phyloP scores from a whole-genome alignment of 1,140 invertebrate genomes.

The Metopolophium dirhodum region DNA sequence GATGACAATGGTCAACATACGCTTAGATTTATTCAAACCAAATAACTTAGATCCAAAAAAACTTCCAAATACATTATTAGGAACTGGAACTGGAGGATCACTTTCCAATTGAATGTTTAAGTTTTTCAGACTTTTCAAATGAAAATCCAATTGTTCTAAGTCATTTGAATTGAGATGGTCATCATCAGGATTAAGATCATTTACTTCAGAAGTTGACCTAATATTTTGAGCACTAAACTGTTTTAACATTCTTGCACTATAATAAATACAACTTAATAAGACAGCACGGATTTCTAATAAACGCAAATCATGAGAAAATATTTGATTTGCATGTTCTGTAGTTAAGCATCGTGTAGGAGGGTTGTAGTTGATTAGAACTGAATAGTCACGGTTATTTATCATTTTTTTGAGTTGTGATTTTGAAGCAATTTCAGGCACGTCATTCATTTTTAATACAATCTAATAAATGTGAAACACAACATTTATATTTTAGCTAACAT shows the following conservation, averaged over 20 bases:
- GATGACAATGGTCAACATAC: neutral
- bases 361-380: slow-evolving; percentile 39
- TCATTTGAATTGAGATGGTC: neutral
- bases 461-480: neutral
- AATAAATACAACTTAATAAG: slow-evolving; percentile 46
- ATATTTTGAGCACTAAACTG: neutral
- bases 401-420: slow-evolving; percentile 43
- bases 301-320: slow-evolving; percentile 30
- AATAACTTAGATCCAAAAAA: slow-evolving; percentile 50
- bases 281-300: slow-evolving; percentile 36
- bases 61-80: slow-evolving; percentile 51
- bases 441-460: slow-evolving; percentile 51
- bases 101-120: neutral
- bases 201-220: neutral
- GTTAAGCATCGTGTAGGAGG: slow-evolving; percentile 33
- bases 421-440: slow-evolving; percentile 8
- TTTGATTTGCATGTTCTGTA: slow-evolving; percentile 32
- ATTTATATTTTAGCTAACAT: neutral
- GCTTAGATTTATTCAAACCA: slow-evolving; percentile 6
- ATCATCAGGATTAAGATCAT: neutral
- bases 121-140: slow-evolving; percentile 23
- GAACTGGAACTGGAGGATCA: slow-evolving; percentile 30
- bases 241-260: slow-evolving; percentile 31
- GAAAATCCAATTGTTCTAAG: neutral
- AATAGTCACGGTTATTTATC: slow-evolving; percentile 50